These are phyloP conservation scores for Ceyx cyanopectus DNA, from an alignment of 2,113 vertebrate genomes.

Conservation along the genomic window DNA sequence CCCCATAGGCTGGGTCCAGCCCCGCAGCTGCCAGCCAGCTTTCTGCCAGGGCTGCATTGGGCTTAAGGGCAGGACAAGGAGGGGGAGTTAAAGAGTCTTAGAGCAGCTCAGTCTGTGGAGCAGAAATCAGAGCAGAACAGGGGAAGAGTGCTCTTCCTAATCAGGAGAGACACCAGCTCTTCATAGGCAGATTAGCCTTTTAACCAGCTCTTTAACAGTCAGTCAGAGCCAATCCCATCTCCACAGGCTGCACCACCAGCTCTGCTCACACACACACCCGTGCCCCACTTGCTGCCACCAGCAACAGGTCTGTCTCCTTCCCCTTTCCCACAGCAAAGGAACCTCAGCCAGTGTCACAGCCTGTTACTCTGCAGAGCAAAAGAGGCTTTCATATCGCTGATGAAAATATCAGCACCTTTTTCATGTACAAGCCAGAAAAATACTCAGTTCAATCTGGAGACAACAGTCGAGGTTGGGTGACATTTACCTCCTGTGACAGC, in stretches of 20 bases:
- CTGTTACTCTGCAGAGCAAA: background rate
- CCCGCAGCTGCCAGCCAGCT: background rate
- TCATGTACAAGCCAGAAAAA: background rate
- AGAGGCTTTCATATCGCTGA: background rate
- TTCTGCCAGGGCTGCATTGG: background rate
- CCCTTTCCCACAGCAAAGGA: background rate
- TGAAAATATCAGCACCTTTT: background rate
- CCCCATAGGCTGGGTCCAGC: background rate
- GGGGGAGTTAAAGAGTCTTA: background rate
- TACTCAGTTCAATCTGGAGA: background rate
- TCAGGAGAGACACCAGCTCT: background rate
- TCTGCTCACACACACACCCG: fast-evolving
- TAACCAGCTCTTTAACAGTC: background rate
- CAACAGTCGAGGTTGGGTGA: background rate
- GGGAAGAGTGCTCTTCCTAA: background rate
- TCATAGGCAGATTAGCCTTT: background rate
- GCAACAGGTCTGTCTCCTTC: background rate
- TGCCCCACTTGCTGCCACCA: background rate
- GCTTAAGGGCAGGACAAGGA: background rate
- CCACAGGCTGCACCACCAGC: background rate
- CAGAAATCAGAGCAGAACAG: background rate
- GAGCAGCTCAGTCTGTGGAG: background rate
- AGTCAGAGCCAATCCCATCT: background rate
- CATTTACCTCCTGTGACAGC: background rate
- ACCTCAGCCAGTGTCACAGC: background rate